Base-by-base conservation (phyloP, 2,797 vertebrate genomes). In the Takifugu ocellatus region DNA sequence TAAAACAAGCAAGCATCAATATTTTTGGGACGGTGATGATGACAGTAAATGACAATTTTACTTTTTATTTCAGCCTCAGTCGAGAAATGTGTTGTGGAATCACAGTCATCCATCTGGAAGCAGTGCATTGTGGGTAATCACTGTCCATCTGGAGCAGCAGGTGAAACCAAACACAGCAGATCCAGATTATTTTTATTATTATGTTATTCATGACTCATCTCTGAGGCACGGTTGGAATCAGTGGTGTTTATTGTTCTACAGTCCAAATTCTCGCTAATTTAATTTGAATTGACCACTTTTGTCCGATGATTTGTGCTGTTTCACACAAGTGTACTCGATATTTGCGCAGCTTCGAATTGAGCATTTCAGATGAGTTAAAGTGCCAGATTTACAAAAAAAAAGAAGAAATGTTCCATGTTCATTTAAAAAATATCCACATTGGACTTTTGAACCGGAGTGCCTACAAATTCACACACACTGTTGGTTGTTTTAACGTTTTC, bases 361-460 rank as follows among this genome's bases (percentile, higher is more conserved):
- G 49, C 29, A 10, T 64, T 75, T 63, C 21, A 50, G 54, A 31
- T 67, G 25, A 52, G 21, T 59, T 17, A 51, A 57, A 68, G 56
- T 51, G 31, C 51, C 51, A 26, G 39, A 65, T 43, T 71, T 55
- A 48, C 21, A 25, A 33, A 5, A 56, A 57, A 67, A 42, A 31
- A 59, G 43, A 1, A 51, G 31, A 63, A 51, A 54, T 53, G 52
- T 74, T 43, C 16, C 52, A 16, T 15, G 36, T 48, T 29, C 8
- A 54, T 45, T 29, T 17, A 56, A 49, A 59, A 66, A 68, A 56
- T 6, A 63, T 45, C 43, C 62, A 25, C 33, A 72, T 63, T 75
- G 73, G 70, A 75, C 73, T 68, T 66, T 85, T 66, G 59, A 77
- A 79, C 79, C 74, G 54, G 36, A 75, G 78, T 83, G 77, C 84